These are phyloP conservation scores for Apotomis capreana DNA, from an alignment of 2,888 invertebrate genomes.

Conservation along the genomic window DNA sequence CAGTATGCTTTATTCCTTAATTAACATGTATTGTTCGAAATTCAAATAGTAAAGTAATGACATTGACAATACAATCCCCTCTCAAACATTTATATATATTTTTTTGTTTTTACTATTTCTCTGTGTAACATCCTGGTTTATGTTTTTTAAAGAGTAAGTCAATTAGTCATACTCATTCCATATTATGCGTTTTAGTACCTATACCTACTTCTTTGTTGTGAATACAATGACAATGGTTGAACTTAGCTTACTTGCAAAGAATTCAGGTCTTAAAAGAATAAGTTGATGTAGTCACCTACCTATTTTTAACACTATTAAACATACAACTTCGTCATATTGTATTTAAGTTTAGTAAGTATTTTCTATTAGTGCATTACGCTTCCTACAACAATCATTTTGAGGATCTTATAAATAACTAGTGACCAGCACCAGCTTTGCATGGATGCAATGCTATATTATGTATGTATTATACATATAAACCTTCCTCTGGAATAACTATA, in stretches of 20 bases:
- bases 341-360: no score
- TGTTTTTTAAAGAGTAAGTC: slow-evolving; percentile 1
- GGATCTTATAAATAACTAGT: no score
- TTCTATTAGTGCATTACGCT: no score
- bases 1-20: background rate
- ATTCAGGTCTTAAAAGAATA: no score
- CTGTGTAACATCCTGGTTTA: slow-evolving; percentile 13
- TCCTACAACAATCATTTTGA: no score
- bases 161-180: slow-evolving; percentile 7
- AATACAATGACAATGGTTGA: slow-evolving; percentile 18
- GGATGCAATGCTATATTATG: no score
- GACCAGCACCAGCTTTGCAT: no score
- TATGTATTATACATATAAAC: no score
- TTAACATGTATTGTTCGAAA: slow-evolving; percentile 11
- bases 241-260: background rate
- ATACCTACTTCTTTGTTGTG: slow-evolving; percentile 17
- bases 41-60: background rate
- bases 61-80: background rate
- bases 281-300: no score
- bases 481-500: no score
- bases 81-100: background rate
- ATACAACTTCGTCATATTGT: no score
- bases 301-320: no score
- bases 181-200: slow-evolving; percentile 12
- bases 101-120: background rate